Conservation (phyloP, 2,113 vertebrate genomes). For the Channa argus region DNA sequence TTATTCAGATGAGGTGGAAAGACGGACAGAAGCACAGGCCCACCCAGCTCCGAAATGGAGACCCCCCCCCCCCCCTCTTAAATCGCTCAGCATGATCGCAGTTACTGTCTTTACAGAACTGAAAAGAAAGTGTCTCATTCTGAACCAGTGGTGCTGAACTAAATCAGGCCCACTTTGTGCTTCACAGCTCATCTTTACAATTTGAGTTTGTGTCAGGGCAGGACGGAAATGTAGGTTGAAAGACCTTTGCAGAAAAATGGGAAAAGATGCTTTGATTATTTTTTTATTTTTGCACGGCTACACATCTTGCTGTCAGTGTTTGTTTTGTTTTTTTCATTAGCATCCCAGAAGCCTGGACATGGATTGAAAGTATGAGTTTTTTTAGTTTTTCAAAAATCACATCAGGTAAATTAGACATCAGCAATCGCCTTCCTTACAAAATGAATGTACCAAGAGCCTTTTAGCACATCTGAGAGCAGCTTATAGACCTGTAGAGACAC, state of each 20-base stretch:
- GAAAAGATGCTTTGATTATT: neutral
- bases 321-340: neutral
- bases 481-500: neutral
- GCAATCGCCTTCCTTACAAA: neutral
- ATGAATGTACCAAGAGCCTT: neutral
- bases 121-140: slow-evolving; percentile 43
- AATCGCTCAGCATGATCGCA: slow-evolving; percentile 34
- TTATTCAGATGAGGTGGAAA: slow-evolving; percentile 47
- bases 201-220: slow-evolving; percentile 31
- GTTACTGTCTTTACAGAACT: slow-evolving; percentile 1
- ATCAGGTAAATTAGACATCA: slow-evolving; percentile 2
- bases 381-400: neutral
- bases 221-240: slow-evolving; percentile 9
- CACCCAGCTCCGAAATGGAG: slow-evolving; percentile 46
- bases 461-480: slow-evolving; percentile 11
- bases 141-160: slow-evolving; percentile 44
- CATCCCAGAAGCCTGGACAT: neutral
- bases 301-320: neutral
- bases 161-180: slow-evolving; percentile 36
- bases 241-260: slow-evolving; percentile 9
- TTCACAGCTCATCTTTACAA: slow-evolving; percentile 55
- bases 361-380: neutral
- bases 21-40: slow-evolving; percentile 12
- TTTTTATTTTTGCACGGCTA: no score
- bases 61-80: neutral